Evolutionary conservation across 2,888 invertebrate genomes (phyloP).

Genomic region (Choristoneura rosaceana): DNA sequence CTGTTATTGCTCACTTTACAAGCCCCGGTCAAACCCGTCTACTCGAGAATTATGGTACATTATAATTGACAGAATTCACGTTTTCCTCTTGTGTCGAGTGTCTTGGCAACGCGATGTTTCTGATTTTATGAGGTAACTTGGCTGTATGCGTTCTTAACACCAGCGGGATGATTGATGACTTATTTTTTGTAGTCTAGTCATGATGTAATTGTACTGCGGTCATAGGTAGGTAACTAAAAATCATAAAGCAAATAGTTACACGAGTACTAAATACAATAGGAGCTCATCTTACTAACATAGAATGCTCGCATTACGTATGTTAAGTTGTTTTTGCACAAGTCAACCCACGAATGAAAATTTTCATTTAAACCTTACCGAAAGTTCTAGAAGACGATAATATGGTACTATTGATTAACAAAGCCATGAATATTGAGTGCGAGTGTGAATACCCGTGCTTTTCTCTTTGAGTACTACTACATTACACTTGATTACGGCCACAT

Average conservation of each 20-base stretch:
- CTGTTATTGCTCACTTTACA: constrained; percentile 49
- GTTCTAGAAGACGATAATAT: constrained; percentile 12
- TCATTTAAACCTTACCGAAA: constrained; percentile 7
- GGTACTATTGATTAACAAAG: constrained; percentile 3
- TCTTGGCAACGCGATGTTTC: constrained; percentile 33
- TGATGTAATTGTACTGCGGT: constrained; percentile 26
- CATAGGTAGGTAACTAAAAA: constrained; percentile 1
- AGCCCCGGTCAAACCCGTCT: constrained; percentile 29
- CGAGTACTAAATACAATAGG: constrained; percentile 24
- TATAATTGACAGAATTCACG: constrained; percentile 38
- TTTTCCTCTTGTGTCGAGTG: constrained; percentile 32
- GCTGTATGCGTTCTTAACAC: constrained; percentile 25
- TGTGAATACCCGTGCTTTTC: background rate
- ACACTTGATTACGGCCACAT: too few species aligned
- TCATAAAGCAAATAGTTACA: constrained; percentile 11
- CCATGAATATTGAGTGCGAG: background rate
- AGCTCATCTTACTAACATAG: constrained; percentile 28
- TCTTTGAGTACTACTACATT: background rate
- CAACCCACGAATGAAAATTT: constrained; percentile 16
- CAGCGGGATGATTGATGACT: constrained; percentile 28
- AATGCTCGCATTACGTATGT: constrained; percentile 30
- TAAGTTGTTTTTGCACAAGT: constrained; percentile 14
- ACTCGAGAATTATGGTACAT: constrained; percentile 34
- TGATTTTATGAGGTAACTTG: constrained; percentile 37
- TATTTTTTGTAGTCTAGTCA: constrained; percentile 21